Evolutionary conservation across 1,140 invertebrate species (phyloP).

Genomic region (Pseudachorutes palmiensis): DNA sequence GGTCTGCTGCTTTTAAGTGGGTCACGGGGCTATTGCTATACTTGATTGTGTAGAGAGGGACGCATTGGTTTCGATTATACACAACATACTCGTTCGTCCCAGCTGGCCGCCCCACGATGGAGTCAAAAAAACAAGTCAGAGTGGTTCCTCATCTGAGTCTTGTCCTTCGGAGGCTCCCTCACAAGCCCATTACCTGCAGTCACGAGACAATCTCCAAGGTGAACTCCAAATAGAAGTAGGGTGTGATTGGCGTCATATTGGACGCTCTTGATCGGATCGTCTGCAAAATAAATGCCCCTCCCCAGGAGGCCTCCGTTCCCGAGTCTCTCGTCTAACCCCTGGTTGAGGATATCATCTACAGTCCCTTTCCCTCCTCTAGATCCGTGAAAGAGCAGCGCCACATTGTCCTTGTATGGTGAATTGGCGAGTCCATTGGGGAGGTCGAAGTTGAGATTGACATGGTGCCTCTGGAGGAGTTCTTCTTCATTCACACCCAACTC

Average conservation of each 20-base stretch:
- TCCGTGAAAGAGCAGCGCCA: conserved; percentile 9
- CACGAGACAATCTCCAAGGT: conserved; percentile 6
- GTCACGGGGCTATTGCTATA: background rate
- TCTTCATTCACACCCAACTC: background rate
- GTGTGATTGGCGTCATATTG: background rate
- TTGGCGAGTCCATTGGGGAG: background rate
- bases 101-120: background rate
- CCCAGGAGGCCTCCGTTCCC: conserved; percentile 1
- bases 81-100: conserved; percentile 6
- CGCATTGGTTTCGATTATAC: background rate
- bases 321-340: conserved; percentile 5
- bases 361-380: background rate
- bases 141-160: background rate
- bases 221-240: background rate
- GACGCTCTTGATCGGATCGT: background rate
- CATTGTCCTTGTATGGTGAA: conserved; percentile 4
- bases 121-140: background rate
- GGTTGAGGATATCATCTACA: background rate
- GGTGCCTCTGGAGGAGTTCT: background rate
- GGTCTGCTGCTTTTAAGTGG: too few relatives aligned
- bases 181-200: background rate
- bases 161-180: background rate
- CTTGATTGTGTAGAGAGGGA: conserved; percentile 1
- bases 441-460: background rate
- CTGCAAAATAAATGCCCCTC: conserved; percentile 13